Conservation (phyloP, 2,888 invertebrate species). For the Lypha dubia region DNA sequence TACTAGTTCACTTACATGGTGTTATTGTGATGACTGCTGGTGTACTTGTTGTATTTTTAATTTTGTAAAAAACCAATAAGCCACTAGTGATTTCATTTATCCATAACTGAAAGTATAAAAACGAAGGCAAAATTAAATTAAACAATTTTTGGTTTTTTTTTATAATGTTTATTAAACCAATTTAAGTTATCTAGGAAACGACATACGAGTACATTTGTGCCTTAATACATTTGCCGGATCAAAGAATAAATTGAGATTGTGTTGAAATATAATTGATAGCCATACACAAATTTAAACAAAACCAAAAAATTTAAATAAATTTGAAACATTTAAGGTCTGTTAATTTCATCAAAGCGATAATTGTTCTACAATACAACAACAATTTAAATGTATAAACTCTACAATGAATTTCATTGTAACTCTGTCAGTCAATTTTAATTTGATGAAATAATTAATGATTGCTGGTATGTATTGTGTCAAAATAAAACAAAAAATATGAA, state of each 20-base stretch:
- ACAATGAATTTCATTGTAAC: background rate
- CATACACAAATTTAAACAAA: no score
- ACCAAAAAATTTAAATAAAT: background rate
- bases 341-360: background rate
- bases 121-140: slow-evolving; percentile 44
- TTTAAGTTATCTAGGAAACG: no score
- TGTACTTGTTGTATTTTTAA: slow-evolving; percentile 56
- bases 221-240: no score
- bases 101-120: slow-evolving; percentile 73
- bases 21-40: slow-evolving; percentile 61
- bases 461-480: background rate
- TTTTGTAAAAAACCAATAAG: slow-evolving; percentile 56
- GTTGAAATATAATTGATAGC: no score
- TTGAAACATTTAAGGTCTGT: background rate
- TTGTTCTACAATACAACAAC: background rate
- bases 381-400: background rate
- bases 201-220: background rate
- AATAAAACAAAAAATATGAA: background rate
- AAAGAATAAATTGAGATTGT: no score
- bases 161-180: background rate
- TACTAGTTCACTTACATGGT: slow-evolving; percentile 59
- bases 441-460: background rate
- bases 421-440: slow-evolving; percentile 8
- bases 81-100: slow-evolving; percentile 73
- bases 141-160: background rate